A percentile compares a stretch with the other conserved stretches of the same genome.
phyloP scores from a whole-genome alignment of 2,113 vertebrate species.

The Pollimyrus isidori region DNA sequence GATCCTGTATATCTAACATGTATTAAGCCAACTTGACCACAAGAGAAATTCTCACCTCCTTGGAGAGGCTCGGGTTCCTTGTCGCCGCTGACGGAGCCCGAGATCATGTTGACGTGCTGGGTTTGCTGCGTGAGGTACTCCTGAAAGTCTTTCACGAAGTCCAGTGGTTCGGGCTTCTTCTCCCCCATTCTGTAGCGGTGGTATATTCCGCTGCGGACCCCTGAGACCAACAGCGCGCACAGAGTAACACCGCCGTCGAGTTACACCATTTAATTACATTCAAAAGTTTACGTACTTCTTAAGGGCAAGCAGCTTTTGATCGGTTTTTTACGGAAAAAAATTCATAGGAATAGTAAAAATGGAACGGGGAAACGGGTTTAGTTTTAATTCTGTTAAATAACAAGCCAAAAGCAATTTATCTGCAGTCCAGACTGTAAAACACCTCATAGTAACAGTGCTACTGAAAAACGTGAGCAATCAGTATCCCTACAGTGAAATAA shows the following conservation, averaged over 20 bases:
- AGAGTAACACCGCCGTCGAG: not conserved
- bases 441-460: not conserved
- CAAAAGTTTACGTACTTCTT: not conserved
- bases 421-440: not conserved
- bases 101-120: constrained; percentile 94
- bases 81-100: constrained; percentile 88
- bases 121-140: constrained; percentile 98
- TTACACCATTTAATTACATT: not conserved
- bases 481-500: not conserved
- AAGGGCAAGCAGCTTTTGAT: not conserved
- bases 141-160: constrained; percentile 98
- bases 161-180: constrained; percentile 92
- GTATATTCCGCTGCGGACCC: not conserved
- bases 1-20: too few species aligned
- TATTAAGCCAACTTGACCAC: not conserved
- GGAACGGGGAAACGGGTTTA: not conserved
- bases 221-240: not conserved
- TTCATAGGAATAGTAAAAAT: not conserved
- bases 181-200: constrained; percentile 76
- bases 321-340: not conserved
- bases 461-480: not conserved
- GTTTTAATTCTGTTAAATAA: not conserved
- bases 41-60: constrained; percentile 62
- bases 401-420: not conserved
- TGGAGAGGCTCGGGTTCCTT: constrained; percentile 87